Percentiles rank a stretch among this genome's conserved stretches.
phyloP scores from a whole-genome alignment of 2,113 vertebrate genomes.

The Cebidichthys violaceus region DNA sequence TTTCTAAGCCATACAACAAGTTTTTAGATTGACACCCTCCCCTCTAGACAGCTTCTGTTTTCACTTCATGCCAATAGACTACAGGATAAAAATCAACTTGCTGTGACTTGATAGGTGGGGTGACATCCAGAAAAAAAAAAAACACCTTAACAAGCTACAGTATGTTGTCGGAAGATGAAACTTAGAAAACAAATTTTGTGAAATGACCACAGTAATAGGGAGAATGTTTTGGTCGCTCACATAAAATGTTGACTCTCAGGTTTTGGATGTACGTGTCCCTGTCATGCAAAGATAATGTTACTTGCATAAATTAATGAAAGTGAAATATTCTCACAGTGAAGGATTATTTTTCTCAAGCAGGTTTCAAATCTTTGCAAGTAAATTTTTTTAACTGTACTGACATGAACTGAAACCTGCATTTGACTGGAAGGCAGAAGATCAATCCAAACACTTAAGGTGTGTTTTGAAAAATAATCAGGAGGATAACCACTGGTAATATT shows the following conservation, averaged over 20 bases:
- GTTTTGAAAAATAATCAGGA: not conserved
- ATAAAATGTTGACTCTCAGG: not conserved
- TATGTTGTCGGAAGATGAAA: not conserved
- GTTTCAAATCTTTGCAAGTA: constrained; percentile 11
- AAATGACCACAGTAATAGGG: not conserved
- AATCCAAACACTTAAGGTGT: not conserved
- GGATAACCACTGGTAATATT: not conserved
- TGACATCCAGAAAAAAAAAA: not conserved
- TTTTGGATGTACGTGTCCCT: not conserved
- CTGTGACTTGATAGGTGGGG: not conserved
- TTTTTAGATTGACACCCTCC: not conserved
- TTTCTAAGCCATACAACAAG: not conserved
- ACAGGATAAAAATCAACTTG: not conserved
- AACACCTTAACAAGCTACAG: not conserved
- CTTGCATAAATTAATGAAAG: not conserved
- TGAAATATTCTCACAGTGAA: not conserved
- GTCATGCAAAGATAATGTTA: not conserved
- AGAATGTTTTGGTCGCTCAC: not conserved
- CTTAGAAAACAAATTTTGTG: not conserved
- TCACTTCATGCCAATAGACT: not conserved
- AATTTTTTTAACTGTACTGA: not conserved
- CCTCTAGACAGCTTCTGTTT: not conserved
- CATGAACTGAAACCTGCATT: not conserved
- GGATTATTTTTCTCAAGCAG: not conserved
- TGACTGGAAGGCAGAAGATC: not conserved